phyloP scores from a whole-genome alignment of 2,888 invertebrate species.

The Steinernema hermaphroditum region DNA sequence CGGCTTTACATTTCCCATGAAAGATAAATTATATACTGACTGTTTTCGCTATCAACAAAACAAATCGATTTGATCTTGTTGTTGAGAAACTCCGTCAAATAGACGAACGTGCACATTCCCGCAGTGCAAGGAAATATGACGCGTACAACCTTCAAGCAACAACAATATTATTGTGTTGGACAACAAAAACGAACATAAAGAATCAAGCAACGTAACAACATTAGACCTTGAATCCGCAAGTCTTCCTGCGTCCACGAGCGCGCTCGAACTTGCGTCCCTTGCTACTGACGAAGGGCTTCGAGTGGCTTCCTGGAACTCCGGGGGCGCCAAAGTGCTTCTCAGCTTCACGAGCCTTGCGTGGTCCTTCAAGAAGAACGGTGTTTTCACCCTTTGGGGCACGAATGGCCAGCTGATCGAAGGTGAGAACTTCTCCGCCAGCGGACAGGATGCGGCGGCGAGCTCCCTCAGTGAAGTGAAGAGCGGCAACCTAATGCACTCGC shows the following conservation, averaged over 20 bases:
- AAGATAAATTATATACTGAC: too few relatives aligned
- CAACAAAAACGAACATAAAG: neutral
- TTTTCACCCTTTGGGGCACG: conserved; percentile 89
- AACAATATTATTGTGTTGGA: neutral
- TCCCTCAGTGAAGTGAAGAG: conserved; percentile 87
- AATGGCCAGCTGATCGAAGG: conserved; percentile 94
- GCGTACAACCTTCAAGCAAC: too few relatives aligned
- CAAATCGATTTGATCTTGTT: too few relatives aligned
- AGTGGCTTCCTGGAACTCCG: conserved; percentile 94
- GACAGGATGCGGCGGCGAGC: conserved; percentile 94
- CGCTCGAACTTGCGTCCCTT: conserved; percentile 97
- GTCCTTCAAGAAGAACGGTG: conserved; percentile 83
- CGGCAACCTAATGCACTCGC: conserved; percentile 68
- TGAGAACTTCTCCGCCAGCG: conserved; percentile 91
- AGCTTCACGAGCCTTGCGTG: conserved; percentile 89
- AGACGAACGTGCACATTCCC: too few relatives aligned
- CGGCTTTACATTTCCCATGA: too few relatives aligned
- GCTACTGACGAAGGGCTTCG: conserved; percentile 91
- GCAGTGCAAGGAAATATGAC: too few relatives aligned
- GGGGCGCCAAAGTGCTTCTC: conserved; percentile 97
- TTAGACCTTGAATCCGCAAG: conserved; percentile 81
- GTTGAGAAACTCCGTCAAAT: too few relatives aligned
- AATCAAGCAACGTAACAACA: neutral
- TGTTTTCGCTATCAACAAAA: too few relatives aligned
- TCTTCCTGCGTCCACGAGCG: conserved; percentile 92